Evolutionary conservation across 2,888 invertebrate species (phyloP), one percentile per base, ranked within the genome.

Genomic region (Rutpela maculata): DNA sequence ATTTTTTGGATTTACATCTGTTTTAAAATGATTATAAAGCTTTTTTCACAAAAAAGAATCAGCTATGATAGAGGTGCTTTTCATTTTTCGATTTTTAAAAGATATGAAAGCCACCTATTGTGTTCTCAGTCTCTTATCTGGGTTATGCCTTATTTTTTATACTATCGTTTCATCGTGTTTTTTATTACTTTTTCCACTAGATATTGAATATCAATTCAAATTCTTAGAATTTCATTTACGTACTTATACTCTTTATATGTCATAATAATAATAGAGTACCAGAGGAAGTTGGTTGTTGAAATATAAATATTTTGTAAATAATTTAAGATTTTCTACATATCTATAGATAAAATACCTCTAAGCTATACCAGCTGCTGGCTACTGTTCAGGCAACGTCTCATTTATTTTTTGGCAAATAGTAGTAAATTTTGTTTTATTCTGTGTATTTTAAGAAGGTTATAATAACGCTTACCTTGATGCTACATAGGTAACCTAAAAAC

Each of bases 391-490:
- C 17, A 38, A 12, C n/a, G 31, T 60, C 22, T 59, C 56, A 60
- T 43, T 70, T 43, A 43, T 38, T 56, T 70, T 60, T 60, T 60
- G 70, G 70, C 70, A 60, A 43, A 70, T 70, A 15, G 10, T 38
- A 31, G 60, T 15, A 70, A 22, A 55, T 59, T 38, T 60, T 57
- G 43, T 70, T 70, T 70, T 43, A 59, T 43, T 57, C 15, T 50
- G 56, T 55, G 70, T 43, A 70, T 70, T 60, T 38, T 70, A 35
- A 22, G 35, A 70, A 18, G 26, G 26, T 69, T 26, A 68, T 55
- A 69, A 31, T 57, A 57, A 35, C 17, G 26, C 17, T 35, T 19
- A 69, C 68, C 57, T 56, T 68, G 56, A 56, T 55, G 56, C 56
- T 11, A 2, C 31, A 22, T n/a, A 18, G 59, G 18, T 50, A 67